Conservation (phyloP, 2,113 vertebrate species). For the Lontra canadensis region DNA sequence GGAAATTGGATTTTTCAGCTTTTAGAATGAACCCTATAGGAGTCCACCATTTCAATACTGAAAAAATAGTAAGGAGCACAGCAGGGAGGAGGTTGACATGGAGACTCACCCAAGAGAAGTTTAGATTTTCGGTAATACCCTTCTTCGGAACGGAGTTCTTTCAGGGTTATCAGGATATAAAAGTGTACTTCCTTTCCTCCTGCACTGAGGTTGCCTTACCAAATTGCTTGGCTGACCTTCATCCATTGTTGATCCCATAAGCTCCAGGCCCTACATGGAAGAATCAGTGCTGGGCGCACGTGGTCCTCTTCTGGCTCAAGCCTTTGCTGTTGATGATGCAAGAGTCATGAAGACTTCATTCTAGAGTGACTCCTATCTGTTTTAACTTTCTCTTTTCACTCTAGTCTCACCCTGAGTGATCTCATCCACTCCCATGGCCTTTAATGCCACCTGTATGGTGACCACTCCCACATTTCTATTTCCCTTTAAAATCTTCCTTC, state of each 20-base stretch:
- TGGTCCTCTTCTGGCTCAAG: not conserved
- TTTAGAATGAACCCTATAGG: not conserved
- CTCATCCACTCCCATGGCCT: not conserved
- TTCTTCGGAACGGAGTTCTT: not conserved
- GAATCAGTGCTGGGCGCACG: not conserved
- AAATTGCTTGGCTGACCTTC: slow-evolving; percentile 45
- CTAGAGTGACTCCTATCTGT: not conserved
- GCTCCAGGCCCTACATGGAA: not conserved
- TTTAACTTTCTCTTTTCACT: not conserved
- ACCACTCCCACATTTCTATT: not conserved
- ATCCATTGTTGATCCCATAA: not conserved
- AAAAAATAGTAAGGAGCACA: not conserved
- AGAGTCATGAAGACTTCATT: not conserved
- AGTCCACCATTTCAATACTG: not conserved
- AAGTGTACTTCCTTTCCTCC: not conserved
- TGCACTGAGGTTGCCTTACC: not conserved
- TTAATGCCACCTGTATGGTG: not conserved
- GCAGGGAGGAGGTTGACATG: not conserved
- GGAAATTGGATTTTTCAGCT: not conserved
- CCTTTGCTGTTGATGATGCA: not conserved
- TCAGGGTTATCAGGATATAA: not conserved
- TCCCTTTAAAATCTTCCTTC: not conserved
- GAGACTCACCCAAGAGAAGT: not conserved
- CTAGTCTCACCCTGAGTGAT: not conserved
- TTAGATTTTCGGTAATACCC: not conserved